Base-by-base conservation (phyloP, 1,140 invertebrate genomes). In the Drosophila ogumai region DNA sequence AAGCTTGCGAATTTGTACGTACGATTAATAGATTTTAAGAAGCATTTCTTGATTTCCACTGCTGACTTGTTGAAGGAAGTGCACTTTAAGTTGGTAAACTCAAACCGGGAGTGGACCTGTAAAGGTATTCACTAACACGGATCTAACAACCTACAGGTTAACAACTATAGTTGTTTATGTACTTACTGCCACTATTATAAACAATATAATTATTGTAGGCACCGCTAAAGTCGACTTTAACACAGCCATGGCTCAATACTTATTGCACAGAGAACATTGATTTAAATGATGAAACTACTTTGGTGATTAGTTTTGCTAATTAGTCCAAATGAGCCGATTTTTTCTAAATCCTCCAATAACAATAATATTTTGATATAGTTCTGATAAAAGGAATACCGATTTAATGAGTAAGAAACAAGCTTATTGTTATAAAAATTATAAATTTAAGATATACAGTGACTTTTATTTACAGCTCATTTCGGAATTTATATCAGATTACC, bases 1-100 rank as follows among this genome's bases (percentile, higher is more conserved):
- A 50, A 12, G 47, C 47, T 50, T 6, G 47, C 47, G n/a, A 12
- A 50, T 50, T 50, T 50, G 28, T 50, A 50, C 0, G 47, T 50
- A 6, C 47, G 28, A 31, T 50, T 50, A 12, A 50, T 31, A 2
- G 47, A 50, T 17, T 50, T 50, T n/a, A 50, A 32, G n/a, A 50
- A 50, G 28, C 47, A 50, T 12, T 50, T 50, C 3, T 50, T 28
- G 1, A 50, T 32, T n/a, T n/a, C 28, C n/a, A 50, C 2, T 28
- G 8, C 9, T 50, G 47, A 32, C 6, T 50, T 17, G 47, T 32
- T 32, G 10, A 50, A 50, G 9, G 47, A 50, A 7, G n/a, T 50
- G 47, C 43, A 46, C 19, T 46, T 46, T 13, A 46, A 46, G 10
- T 46, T 46, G 12, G 43, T 46, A 3, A 46, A 46, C 12, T 46